Conservation (phyloP, 2,113 vertebrate genomes). For the Opisthocomus hoazin region DNA sequence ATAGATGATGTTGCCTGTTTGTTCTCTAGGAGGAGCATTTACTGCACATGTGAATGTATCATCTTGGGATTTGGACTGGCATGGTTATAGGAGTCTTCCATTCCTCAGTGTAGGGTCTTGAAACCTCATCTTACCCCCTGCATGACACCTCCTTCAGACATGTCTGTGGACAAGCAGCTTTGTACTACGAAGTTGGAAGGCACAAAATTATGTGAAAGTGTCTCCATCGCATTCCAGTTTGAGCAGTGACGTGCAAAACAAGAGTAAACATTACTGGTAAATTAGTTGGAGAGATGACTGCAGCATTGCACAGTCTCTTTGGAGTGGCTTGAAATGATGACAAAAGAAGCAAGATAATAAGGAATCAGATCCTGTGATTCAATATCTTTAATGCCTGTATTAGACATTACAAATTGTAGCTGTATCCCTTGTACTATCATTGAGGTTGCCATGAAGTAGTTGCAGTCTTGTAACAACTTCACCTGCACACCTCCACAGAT, state of each 20-base stretch:
- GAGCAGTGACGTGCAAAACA: neutral
- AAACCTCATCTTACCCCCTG: neutral
- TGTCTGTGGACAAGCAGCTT: neutral
- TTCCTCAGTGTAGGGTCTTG: neutral
- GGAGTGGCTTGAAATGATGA: neutral
- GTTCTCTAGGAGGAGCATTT: neutral
- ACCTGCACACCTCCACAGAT: neutral
- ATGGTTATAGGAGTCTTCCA: neutral
- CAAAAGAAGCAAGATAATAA: neutral
- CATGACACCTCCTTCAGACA: neutral
- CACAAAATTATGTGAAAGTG: neutral
- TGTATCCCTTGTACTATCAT: neutral
- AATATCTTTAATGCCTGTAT: neutral
- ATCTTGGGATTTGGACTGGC: neutral
- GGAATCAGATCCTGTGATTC: neutral
- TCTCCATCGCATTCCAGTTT: neutral
- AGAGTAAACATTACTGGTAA: neutral
- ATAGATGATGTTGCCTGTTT: neutral
- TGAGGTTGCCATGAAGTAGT: neutral
- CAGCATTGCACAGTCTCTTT: neutral
- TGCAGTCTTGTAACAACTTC: neutral
- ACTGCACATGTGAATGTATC: neutral
- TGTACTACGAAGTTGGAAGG: neutral
- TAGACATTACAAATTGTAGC: neutral
- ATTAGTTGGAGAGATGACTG: neutral